Percentiles rank a stretch among this genome's conserved stretches.
These are phyloP conservation scores for Apogon hyalosoma DNA, from an alignment of 2,797 vertebrate species.

Conservation along the genomic window DNA sequence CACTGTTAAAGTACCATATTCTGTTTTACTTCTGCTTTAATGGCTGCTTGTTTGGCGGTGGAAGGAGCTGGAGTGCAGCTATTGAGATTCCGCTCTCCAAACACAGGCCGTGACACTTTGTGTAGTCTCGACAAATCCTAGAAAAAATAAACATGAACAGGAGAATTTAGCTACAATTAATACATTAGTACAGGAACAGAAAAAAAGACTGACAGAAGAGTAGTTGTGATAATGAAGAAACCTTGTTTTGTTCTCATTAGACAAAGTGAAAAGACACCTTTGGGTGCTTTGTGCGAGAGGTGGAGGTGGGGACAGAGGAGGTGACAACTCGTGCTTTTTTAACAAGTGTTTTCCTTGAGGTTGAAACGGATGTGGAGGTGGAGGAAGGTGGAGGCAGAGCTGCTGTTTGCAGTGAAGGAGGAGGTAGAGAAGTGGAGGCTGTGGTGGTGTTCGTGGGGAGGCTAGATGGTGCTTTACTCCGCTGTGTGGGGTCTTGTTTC, in stretches of 20 bases:
- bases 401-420: slow-evolving; percentile 57
- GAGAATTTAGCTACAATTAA: slow-evolving; percentile 16
- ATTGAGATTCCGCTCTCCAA: slow-evolving; percentile 96
- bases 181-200: background rate
- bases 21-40: slow-evolving; percentile 85
- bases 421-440: slow-evolving; percentile 67
- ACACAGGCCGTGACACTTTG: slow-evolving; percentile 90
- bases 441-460: slow-evolving; percentile 37
- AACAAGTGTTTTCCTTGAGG: slow-evolving; percentile 77
- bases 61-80: slow-evolving; percentile 75
- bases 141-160: slow-evolving; percentile 63
- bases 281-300: slow-evolving; percentile 84
- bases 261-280: slow-evolving; percentile 80
- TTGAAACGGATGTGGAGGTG: slow-evolving; percentile 42
- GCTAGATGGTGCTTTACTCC: slow-evolving; percentile 74
- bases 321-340: slow-evolving; percentile 83
- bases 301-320: slow-evolving; percentile 63
- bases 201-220: background rate
- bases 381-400: slow-evolving; percentile 65
- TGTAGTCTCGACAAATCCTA: slow-evolving; percentile 86
- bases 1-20: background rate
- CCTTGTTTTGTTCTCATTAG: background rate
- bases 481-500: slow-evolving; percentile 73
- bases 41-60: slow-evolving; percentile 76
- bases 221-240: background rate